Evolutionary conservation across 2,888 invertebrate species (phyloP), one percentile per base, ranked within the genome.

Genomic region (Morpho deidamia): DNA sequence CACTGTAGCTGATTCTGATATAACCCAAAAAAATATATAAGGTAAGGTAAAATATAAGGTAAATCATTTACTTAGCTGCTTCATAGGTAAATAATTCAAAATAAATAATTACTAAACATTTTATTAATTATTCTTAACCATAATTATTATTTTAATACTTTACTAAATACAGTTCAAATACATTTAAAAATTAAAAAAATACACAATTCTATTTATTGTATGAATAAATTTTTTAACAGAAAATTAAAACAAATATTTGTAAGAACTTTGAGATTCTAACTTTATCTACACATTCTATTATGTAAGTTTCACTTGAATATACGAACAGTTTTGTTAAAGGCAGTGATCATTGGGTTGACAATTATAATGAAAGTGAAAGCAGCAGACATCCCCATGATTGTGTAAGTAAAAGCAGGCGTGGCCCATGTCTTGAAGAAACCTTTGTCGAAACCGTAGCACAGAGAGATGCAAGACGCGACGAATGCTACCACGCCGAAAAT

Each of bases 371-470:
- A 60, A 1, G 76, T 71, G 7, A 74, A 68, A 8, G 63, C 57
- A 2, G 57, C 67, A 1, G 72, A 71, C 14, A 81, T 68, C 0
- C 66, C 65, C 10, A 82, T 76, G 9, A 73, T 50, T 0, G 74
- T 64, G 4, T 66, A 51, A 1, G 76, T 57, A 0, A 78, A 59
- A 0, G 57, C 62, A 7, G 60, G 48, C 0, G 66, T 55, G 0
- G 73, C 68, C 81, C 79, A 83, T 35, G 41, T 64, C 43, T 66
- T 72, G 53, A 83, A 83, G 8, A 41, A 51, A 11, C 7, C 32
- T 51, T 78, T 82, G 41, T 79, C 71, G 37, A 77, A 71, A 7
- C 80, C 83, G 35, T 76, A 73, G 65, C 78, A 78, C 14, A 83
- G 73, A 32, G 61, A 58, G 42, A 78, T 65, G 9, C 68, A 64